These are phyloP conservation scores for Papilio polytes DNA, from an alignment of 1,140 invertebrate genomes.

Conservation along the genomic window DNA sequence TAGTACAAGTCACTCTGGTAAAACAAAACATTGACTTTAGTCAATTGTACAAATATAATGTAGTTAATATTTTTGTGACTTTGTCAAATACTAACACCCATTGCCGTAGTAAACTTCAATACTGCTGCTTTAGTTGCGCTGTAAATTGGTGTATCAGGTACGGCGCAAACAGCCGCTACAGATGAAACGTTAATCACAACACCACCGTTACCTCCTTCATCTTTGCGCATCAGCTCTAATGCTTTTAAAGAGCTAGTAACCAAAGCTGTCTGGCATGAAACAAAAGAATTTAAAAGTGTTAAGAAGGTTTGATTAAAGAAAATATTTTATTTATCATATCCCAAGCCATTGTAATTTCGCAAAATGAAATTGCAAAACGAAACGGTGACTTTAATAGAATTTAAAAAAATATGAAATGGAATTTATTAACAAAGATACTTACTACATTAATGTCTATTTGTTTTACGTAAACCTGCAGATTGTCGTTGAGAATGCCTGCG, in stretches of 20 bases:
- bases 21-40: constrained; percentile 16
- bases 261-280: constrained; percentile 59
- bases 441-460: constrained; percentile 59
- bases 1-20: constrained; percentile 50
- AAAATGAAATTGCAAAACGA: no score
- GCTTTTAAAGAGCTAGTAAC: constrained; percentile 62
- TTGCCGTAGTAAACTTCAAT: constrained; percentile 79
- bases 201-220: constrained; percentile 84
- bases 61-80: no score
- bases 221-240: constrained; percentile 84
- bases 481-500: constrained; percentile 72
- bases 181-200: constrained; percentile 87
- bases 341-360: no score
- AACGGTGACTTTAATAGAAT: no score
- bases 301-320: neutral
- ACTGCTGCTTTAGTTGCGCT: constrained; percentile 87
- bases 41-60: constrained; percentile 10
- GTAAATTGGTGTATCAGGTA: constrained; percentile 84
- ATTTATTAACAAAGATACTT: constrained; percentile 38
- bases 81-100: constrained; percentile 62
- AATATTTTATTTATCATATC: no score
- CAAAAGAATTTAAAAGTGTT: neutral
- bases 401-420: no score
- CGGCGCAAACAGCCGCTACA: constrained; percentile 83
- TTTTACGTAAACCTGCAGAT: constrained; percentile 49